These are phyloP conservation scores for Eristalinus aeneus DNA, from an alignment of 2,888 invertebrate genomes.

Conservation along the genomic window DNA sequence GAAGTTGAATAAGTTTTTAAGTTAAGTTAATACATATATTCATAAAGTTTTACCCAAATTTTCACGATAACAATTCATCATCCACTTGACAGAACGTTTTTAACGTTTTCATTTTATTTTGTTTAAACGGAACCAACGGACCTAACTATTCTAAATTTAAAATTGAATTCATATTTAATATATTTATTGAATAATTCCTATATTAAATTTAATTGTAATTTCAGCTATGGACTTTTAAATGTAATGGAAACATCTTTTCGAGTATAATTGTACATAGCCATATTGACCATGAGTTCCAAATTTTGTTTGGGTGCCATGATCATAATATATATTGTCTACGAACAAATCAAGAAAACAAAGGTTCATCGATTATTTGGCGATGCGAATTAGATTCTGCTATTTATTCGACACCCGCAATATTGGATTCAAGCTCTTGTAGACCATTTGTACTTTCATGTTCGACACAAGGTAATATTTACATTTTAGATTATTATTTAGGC, in stretches of 20 bases:
- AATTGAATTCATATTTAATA: too few species aligned
- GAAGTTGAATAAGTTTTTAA: too few species aligned
- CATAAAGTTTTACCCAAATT: too few species aligned
- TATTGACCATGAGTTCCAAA: constrained; percentile 79
- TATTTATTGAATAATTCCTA: too few species aligned
- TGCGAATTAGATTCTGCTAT: constrained; percentile 83
- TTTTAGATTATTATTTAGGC: constrained; percentile 83
- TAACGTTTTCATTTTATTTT: too few species aligned
- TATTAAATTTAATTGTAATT: too few species aligned
- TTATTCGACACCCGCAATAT: constrained; percentile 85
- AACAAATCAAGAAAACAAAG: constrained; percentile 76
- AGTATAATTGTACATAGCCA: constrained; percentile 82
- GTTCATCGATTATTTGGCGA: constrained; percentile 82
- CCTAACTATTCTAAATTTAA: too few species aligned
- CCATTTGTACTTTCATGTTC: constrained; percentile 82
- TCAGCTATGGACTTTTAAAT: constrained; percentile 84
- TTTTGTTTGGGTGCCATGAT: constrained; percentile 89
- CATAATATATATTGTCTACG: constrained; percentile 85
- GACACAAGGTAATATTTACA: constrained; percentile 84
- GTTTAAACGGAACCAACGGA: too few species aligned
- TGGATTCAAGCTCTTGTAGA: constrained; percentile 76
- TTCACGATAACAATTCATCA: too few species aligned
- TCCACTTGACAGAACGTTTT: too few species aligned
- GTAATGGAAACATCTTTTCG: constrained; percentile 87
- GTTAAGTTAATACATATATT: too few species aligned